phyloP scores from a whole-genome alignment of 2,113 vertebrate genomes.

The Heterotilapia buettikoferi region DNA sequence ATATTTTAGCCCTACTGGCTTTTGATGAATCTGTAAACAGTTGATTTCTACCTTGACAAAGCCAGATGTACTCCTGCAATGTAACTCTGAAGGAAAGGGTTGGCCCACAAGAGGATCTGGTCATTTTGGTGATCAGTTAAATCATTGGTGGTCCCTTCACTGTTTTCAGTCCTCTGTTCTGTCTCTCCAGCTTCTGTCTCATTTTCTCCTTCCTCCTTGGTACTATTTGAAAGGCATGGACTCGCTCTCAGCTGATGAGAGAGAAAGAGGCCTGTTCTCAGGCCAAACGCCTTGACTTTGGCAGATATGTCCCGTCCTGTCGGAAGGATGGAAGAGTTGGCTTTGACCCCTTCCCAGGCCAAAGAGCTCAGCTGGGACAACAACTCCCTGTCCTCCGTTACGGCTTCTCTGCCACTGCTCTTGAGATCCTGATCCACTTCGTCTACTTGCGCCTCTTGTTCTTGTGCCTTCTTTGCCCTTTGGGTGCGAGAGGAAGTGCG shows the following conservation, averaged over 20 bases:
- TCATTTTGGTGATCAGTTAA: neutral
- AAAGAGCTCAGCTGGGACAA: slow-evolving; percentile 67
- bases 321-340: slow-evolving; percentile 55
- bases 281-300: slow-evolving; percentile 67
- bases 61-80: slow-evolving; percentile 76
- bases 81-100: slow-evolving; percentile 81
- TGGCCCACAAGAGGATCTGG: slow-evolving; percentile 65
- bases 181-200: neutral
- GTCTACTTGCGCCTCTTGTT: neutral
- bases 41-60: slow-evolving; percentile 60
- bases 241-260: slow-evolving; percentile 17
- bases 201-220: neutral
- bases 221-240: neutral
- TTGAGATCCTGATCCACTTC: neutral
- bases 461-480: neutral
- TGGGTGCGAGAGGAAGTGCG: neutral
- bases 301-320: slow-evolving; percentile 17
- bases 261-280: slow-evolving; percentile 59
- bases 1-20: neutral
- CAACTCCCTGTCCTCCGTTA: neutral
- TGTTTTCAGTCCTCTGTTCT: neutral
- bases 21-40: neutral
- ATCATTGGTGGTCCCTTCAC: neutral
- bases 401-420: fast-evolving
- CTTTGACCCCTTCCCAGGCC: slow-evolving; percentile 80